Percentiles rank a stretch among this genome's conserved stretches.
Conservation (phyloP, 2,113 vertebrate genomes). For the Limanda limanda region DNA sequence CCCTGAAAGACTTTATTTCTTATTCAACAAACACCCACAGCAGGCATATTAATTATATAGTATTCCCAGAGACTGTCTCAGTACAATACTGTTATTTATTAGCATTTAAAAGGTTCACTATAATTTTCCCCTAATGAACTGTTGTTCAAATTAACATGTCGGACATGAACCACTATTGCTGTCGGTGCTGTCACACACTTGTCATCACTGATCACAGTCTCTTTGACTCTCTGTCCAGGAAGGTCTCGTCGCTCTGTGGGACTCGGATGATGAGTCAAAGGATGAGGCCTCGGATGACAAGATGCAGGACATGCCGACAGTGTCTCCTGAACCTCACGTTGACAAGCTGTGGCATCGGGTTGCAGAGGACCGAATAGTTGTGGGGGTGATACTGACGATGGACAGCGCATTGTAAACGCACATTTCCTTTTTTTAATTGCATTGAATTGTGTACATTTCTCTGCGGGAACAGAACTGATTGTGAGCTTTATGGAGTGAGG, state of each 20-base stretch:
- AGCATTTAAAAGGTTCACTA: background rate
- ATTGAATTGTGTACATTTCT: slow-evolving; percentile 1
- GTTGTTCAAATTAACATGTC: slow-evolving; percentile 32
- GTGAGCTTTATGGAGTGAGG: too few species aligned
- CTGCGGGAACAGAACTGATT: background rate
- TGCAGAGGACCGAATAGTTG: slow-evolving; percentile 85
- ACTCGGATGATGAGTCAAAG: slow-evolving; percentile 83
- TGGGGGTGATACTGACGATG: slow-evolving; percentile 85
- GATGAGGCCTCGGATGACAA: slow-evolving; percentile 65
- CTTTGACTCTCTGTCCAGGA: slow-evolving; percentile 79
- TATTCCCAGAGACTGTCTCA: background rate
- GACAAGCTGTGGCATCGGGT: slow-evolving; percentile 90
- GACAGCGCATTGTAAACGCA: slow-evolving; percentile 84
- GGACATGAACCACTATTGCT: slow-evolving; percentile 46
- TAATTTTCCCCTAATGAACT: slow-evolving; percentile 14
- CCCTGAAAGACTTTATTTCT: background rate
- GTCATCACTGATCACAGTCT: slow-evolving; percentile 59
- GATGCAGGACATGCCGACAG: slow-evolving; percentile 40
- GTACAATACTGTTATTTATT: background rate
- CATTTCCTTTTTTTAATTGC: background rate
- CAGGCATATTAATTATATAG: background rate
- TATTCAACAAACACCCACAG: background rate
- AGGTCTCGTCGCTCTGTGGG: slow-evolving; percentile 89
- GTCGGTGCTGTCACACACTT: slow-evolving; percentile 57
- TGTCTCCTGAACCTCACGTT: slow-evolving; percentile 73